Percentiles rank a stretch among this genome's conserved stretches.
These are phyloP conservation scores for Melanotaenia nigrans DNA, from an alignment of 2,797 vertebrate genomes.

Conservation along the genomic window DNA sequence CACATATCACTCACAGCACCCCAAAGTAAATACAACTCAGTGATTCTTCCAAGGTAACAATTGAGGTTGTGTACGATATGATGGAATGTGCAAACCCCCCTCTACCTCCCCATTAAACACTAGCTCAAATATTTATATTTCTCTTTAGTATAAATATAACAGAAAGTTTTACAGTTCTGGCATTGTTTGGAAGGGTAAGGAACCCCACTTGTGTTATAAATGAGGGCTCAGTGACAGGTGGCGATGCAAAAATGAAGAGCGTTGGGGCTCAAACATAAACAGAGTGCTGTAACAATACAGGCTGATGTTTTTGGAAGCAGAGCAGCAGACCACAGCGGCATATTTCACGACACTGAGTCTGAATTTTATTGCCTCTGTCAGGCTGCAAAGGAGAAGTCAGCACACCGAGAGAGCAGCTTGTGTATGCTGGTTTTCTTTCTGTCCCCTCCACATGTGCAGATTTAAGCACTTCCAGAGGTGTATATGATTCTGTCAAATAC, in stretches of 20 bases:
- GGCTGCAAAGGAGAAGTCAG: slow-evolving; percentile 30
- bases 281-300: slow-evolving; percentile 60
- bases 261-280: slow-evolving; percentile 67
- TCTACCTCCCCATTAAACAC: slow-evolving; percentile 64
- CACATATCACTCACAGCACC: slow-evolving; percentile 73
- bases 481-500: slow-evolving; percentile 11
- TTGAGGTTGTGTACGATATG: slow-evolving; percentile 79
- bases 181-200: slow-evolving; percentile 77
- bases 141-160: slow-evolving; percentile 79
- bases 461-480: slow-evolving; percentile 31
- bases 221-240: slow-evolving; percentile 76
- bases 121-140: slow-evolving; percentile 85
- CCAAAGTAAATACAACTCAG: slow-evolving; percentile 76
- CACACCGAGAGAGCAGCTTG: slow-evolving; percentile 15
- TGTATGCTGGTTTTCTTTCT: slow-evolving; percentile 27
- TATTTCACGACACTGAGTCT: slow-evolving; percentile 43
- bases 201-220: slow-evolving; percentile 67
- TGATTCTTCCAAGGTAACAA: slow-evolving; percentile 82
- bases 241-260: slow-evolving; percentile 64
- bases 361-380: slow-evolving; percentile 54
- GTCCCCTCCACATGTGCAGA: neutral
- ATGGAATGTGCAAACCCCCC: slow-evolving; percentile 62
- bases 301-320: slow-evolving; percentile 53
- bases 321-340: slow-evolving; percentile 28
- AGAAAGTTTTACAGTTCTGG: slow-evolving; percentile 76